These are phyloP conservation scores for Chesias legatella DNA, from an alignment of 2,888 invertebrate genomes.

Conservation along the genomic window DNA sequence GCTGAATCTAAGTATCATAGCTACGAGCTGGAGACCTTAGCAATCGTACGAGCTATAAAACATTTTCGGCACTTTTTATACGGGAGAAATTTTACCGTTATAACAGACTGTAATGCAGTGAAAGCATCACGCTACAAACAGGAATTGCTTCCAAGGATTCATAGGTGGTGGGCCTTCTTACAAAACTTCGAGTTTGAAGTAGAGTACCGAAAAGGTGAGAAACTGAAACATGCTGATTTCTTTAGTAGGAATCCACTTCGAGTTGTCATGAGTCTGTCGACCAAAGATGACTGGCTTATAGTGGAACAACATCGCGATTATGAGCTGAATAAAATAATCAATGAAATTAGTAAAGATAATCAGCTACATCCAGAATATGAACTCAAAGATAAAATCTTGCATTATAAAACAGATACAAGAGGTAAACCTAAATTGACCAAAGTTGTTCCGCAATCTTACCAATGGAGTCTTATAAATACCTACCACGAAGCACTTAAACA, in stretches of 20 bases:
- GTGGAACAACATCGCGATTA: too few species aligned
- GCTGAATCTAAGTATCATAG: too few species aligned
- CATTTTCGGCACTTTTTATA: constrained; percentile 36
- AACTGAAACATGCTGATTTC: constrained; percentile 30
- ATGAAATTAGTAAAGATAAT: too few species aligned
- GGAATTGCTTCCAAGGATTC: constrained; percentile 33
- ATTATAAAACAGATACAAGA: too few species aligned
- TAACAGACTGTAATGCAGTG: constrained; percentile 34
- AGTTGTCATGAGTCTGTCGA: too few species aligned
- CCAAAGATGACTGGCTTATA: too few species aligned
- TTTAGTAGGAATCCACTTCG: constrained; percentile 33
- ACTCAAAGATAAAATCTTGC: too few species aligned
- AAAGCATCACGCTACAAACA: constrained; percentile 36
- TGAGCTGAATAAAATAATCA: too few species aligned
- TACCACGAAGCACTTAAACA: constrained; percentile 28
- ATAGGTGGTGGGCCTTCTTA: constrained; percentile 38
- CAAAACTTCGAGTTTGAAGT: constrained; percentile 33
- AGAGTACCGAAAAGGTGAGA: constrained; percentile 27
- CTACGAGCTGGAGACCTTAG: too few species aligned
- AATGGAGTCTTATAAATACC: constrained; percentile 30
- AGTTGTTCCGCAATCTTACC: constrained; percentile 27
- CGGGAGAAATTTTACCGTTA: constrained; percentile 8
- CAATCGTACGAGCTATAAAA: constrained; percentile 30
- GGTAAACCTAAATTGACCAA: too few species aligned
- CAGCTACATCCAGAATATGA: too few species aligned